Percentiles rank a stretch among this genome's conserved stretches.
These are phyloP conservation scores for Sebastes matsubarae DNA, from an alignment of 2,797 vertebrate species.

Conservation along the genomic window DNA sequence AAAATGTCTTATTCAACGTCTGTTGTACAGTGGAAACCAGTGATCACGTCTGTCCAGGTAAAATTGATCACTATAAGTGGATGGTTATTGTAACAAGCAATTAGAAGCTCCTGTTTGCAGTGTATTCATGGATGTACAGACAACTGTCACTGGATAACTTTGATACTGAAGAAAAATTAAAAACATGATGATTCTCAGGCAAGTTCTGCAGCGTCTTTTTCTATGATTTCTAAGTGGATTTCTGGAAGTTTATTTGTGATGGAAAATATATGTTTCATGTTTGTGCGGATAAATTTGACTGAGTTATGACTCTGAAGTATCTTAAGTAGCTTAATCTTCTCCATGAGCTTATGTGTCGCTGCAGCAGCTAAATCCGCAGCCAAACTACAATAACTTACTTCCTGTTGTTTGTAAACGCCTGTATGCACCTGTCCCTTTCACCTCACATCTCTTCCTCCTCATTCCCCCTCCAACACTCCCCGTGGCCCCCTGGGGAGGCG, in stretches of 20 bases:
- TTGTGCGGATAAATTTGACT: too few species aligned
- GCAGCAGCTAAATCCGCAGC: background rate
- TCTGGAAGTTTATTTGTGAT: background rate
- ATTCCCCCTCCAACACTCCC: background rate
- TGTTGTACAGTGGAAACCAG: too few species aligned
- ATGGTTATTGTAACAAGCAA: too few species aligned
- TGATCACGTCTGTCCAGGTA: too few species aligned
- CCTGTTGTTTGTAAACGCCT: background rate
- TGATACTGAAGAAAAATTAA: too few species aligned
- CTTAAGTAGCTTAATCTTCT: background rate
- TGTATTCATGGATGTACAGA: background rate
- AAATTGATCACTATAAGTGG: too few species aligned
- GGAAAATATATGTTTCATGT: background rate
- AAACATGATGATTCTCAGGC: background rate
- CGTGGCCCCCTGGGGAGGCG: background rate
- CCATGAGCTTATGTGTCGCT: background rate
- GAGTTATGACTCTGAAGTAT: background rate
- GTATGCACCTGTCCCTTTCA: background rate
- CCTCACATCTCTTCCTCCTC: background rate
- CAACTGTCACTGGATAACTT: background rate
- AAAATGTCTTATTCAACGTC: too few species aligned
- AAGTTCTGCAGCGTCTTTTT: background rate
- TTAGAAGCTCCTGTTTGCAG: background rate
- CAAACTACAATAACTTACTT: background rate
- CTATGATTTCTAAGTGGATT: background rate